Evolutionary conservation across 2,888 invertebrate species (phyloP), one percentile per base, ranked within the genome.

Genomic region (Synergus gifuensis): DNA sequence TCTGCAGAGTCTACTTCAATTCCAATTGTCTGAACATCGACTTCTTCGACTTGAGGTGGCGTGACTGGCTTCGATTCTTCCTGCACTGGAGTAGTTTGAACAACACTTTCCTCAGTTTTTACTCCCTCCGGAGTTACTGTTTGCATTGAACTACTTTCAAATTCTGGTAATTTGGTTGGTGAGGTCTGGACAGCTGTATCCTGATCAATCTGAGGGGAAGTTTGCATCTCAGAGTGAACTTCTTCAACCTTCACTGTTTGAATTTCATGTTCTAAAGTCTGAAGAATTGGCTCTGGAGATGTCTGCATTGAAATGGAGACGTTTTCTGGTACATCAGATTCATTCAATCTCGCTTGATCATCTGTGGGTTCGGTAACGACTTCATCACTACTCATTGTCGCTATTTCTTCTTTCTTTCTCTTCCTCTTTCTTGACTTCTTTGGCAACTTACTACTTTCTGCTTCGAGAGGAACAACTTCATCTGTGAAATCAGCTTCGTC

Each of bases 131-230:
- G 92, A 2, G 93, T 91, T 14, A 82, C 73, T 0, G 94, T 94
- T 87, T 94, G 94, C n/a, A 93, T 91, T 4, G 92, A 93, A 28
- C 90, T 92, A 12, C 92, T 87, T 60, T 94, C 94, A 83, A 93
- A 93, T 46, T 93, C 93, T 77, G 93, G 91, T 78, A 80, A 66
- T 44, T 85, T 78, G 22, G 81, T 81, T 0, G 79, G 78, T 4
- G 83, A 62, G 1, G 89, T 91, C 81, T 91, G 91, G 7, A 84
- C 80, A 42, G 84, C 87, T 73, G 93, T 93, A 76, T 94, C 94
- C 54, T 93, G 92, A 12, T 93, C 92, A 18, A 93, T 90, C 83
- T 94, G 93, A 3, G 96, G 95, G 42, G 94, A 94, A 16, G 96
- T 96, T 91, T 95, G 93, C 77, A 94, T 93, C 60, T 93, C 92